These are phyloP conservation scores for Celastrina argiolus DNA, from an alignment of 2,888 invertebrate genomes.

Conservation along the genomic window DNA sequence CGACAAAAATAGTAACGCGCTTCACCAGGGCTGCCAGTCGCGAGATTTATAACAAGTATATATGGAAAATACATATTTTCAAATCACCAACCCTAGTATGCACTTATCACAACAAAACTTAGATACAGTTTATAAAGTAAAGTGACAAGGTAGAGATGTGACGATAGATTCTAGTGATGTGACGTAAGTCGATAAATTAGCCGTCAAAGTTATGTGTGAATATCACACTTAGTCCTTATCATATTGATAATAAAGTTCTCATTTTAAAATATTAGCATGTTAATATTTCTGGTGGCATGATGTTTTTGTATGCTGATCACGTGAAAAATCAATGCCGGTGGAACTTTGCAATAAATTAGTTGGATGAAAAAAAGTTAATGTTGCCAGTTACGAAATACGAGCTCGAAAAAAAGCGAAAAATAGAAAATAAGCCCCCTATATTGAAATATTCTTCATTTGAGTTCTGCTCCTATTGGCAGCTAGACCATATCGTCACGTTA, in stretches of 20 bases:
- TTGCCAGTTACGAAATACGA: too few relatives aligned
- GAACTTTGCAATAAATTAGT: neutral
- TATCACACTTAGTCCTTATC: neutral
- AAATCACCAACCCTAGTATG: neutral
- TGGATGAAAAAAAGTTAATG: too few relatives aligned
- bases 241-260: neutral
- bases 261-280: neutral
- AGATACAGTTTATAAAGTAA: neutral
- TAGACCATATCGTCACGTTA: too few relatives aligned
- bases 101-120: neutral
- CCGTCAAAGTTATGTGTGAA: too few relatives aligned
- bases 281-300: neutral
- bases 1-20: conserved; percentile 12
- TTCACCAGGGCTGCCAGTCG: neutral
- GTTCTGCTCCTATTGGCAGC: too few relatives aligned
- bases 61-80: neutral
- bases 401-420: too few relatives aligned
- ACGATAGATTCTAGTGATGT: neutral
- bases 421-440: too few relatives aligned
- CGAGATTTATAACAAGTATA: neutral
- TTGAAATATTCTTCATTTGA: too few relatives aligned
- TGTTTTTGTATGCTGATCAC: neutral
- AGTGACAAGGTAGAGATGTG: neutral
- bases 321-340: neutral
- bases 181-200: neutral